These are phyloP conservation scores for Dolichoris vasculosae DNA, from an alignment of 1,140 invertebrate genomes.

Conservation along the genomic window DNA sequence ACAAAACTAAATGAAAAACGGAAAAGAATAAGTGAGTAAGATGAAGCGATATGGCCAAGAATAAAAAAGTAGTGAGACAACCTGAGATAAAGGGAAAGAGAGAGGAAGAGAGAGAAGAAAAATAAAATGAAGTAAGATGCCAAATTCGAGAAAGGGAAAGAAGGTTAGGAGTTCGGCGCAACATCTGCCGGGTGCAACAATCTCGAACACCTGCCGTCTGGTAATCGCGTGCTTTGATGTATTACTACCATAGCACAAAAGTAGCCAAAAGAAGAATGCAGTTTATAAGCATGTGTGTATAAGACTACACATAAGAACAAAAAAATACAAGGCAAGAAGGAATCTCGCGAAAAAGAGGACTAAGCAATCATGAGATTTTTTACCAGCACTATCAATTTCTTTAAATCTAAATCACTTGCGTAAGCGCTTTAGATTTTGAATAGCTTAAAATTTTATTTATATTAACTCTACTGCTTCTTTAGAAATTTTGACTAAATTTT, in stretches of 20 bases:
- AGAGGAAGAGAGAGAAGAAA: not conserved
- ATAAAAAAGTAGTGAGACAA: not conserved
- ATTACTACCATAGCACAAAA: not conserved
- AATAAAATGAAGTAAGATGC: constrained; percentile 19
- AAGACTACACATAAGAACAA: not conserved
- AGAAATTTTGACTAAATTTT: too few relatives aligned
- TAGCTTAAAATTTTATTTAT: too few relatives aligned
- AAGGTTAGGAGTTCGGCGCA: constrained; percentile 58
- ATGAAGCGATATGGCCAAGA: not conserved
- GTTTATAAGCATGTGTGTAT: not conserved
- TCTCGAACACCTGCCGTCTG: constrained; percentile 71
- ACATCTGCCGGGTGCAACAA: constrained; percentile 71
- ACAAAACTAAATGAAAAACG: not conserved
- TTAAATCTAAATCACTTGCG: too few relatives aligned
- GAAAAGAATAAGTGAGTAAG: not conserved
- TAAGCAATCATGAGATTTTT: not conserved
- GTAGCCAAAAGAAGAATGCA: not conserved
- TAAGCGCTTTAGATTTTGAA: too few relatives aligned
- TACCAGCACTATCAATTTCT: not conserved
- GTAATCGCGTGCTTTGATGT: constrained; percentile 64
- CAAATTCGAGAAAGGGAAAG: constrained; percentile 37
- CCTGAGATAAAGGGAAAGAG: not conserved
- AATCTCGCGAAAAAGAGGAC: not conserved
- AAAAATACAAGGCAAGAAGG: not conserved
- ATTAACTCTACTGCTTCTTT: too few relatives aligned